phyloP scores from a whole-genome alignment of 2,888 invertebrate genomes.

The Dynastes hyllus region DNA sequence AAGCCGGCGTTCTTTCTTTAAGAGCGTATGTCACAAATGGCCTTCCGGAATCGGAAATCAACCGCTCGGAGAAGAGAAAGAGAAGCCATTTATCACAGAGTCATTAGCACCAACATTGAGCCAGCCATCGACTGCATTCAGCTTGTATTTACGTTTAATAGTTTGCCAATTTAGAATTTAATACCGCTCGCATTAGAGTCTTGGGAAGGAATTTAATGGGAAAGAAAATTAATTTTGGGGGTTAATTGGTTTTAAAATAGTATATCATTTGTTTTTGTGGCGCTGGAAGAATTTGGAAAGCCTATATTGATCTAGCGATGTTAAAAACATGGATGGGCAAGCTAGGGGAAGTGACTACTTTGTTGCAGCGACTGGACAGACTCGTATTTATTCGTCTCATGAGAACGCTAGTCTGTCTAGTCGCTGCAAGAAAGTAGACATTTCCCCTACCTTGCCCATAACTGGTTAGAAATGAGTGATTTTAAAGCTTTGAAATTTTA shows the following conservation, averaged over 20 bases:
- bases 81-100: neutral
- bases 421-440: no score
- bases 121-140: neutral
- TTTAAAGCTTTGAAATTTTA: constrained; percentile 61
- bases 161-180: neutral
- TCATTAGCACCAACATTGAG: neutral
- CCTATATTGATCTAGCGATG: neutral
- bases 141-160: neutral
- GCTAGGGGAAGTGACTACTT: no score
- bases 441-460: neutral
- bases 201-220: neutral
- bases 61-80: neutral
- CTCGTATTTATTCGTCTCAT: no score
- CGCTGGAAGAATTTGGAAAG: neutral
- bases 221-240: neutral
- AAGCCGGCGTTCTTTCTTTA: neutral
- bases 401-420: no score
- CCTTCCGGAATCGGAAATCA: constrained; percentile 9
- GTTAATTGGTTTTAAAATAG: neutral
- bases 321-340: no score
- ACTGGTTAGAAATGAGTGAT: neutral
- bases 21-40: constrained; percentile 24
- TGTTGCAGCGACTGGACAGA: no score
- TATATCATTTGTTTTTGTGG: neutral
- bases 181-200: neutral